Evolutionary conservation across 2,797 vertebrate genomes (phyloP), one percentile per base, ranked within the genome.

Genomic region (Adrianichthys oophorus): DNA sequence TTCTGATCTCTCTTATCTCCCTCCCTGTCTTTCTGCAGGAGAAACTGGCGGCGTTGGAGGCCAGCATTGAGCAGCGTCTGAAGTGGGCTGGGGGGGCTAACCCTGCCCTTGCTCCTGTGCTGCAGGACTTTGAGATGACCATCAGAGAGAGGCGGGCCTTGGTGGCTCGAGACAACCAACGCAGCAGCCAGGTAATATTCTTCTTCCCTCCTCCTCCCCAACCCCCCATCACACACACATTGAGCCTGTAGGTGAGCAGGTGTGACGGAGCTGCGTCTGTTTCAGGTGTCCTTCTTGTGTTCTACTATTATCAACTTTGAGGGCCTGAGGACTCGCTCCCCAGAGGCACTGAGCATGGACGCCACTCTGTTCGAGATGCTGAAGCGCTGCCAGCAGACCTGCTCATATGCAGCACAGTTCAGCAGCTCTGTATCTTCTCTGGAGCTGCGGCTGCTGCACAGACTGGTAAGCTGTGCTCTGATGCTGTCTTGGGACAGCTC

Each of bases 81-180:
- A 99, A 99, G 73, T 99, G 98, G 98, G 98, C 98, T 0, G 98
- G 97, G 12, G 98, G 98, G 1, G 98, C 98, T 50, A 99, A 99
- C 86, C 98, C 98, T 2, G 94, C 96, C 0, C 75, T 99, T 67
- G 93, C 97, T 2, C 97, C 96, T 0, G 96, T 99, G 42, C 90
- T 99, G 58, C 98, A 99, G 86, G 98, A 99, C 91, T 99, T 99
- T 86, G 97, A 99, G 89, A 90, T 95, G 82, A 98, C 96, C 47
- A 98, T 99, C 82, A 91, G 94, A 0, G 96, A 99, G 79, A 93
- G 95, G 69, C 93, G 98, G 18, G 92, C 93, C 56, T 92, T 96
- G 76, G 95, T 98, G 41, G 87, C 95, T 65, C 92, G 96, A 84
- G 98, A 99, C 83, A 96, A 92, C 85, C 97, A 99, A 81, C 93